These are phyloP conservation scores for Cebidichthys violaceus DNA, from an alignment of 2,113 vertebrate genomes.

Conservation along the genomic window DNA sequence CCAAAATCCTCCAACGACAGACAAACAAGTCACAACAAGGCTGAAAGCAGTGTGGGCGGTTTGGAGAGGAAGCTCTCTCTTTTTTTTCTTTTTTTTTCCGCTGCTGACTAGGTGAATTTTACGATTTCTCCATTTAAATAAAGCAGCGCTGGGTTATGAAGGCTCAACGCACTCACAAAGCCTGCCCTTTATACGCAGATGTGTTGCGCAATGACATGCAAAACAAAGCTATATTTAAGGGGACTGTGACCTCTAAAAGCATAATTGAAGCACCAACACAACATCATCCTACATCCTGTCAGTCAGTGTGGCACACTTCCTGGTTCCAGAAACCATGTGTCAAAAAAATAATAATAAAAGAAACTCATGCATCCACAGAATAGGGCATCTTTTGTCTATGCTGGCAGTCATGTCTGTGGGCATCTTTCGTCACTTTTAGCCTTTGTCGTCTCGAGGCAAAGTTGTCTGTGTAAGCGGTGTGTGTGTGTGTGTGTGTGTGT, in stretches of 20 bases:
- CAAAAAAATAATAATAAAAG: no score
- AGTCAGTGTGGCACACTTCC: slow-evolving; percentile 75
- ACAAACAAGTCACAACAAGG: slow-evolving; percentile 81
- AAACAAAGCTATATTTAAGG: slow-evolving; percentile 52
- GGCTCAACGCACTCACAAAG: slow-evolving; percentile 43
- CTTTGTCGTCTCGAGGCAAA: slow-evolving; percentile 54
- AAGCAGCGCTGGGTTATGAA: slow-evolving; percentile 45
- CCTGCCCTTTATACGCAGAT: slow-evolving; percentile 34
- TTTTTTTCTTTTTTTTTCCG: slow-evolving; percentile 42
- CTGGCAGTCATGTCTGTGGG: slow-evolving; percentile 45
- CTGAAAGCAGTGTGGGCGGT: slow-evolving; percentile 76
- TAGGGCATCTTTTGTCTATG: slow-evolving; percentile 46
- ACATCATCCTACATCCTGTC: slow-evolving; percentile 70
- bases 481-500: slow-evolving; percentile 47
- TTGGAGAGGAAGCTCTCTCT: slow-evolving; percentile 64
- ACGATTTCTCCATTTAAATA: slow-evolving; percentile 72
- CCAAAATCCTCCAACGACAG: slow-evolving; percentile 72
- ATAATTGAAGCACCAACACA: slow-evolving; percentile 53
- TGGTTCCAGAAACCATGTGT: slow-evolving; percentile 64
- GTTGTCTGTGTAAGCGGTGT: slow-evolving; percentile 27
- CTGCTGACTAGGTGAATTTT: slow-evolving; percentile 77
- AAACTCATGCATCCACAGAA: slow-evolving; percentile 49
- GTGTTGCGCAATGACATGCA: slow-evolving; percentile 32
- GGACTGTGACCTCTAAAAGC: slow-evolving; percentile 45
- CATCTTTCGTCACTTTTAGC: slow-evolving; percentile 60